Evolutionary conservation across 2,797 vertebrate genomes (phyloP), one percentile per base, ranked within the genome.

Genomic region (Siniperca undulata): DNA sequence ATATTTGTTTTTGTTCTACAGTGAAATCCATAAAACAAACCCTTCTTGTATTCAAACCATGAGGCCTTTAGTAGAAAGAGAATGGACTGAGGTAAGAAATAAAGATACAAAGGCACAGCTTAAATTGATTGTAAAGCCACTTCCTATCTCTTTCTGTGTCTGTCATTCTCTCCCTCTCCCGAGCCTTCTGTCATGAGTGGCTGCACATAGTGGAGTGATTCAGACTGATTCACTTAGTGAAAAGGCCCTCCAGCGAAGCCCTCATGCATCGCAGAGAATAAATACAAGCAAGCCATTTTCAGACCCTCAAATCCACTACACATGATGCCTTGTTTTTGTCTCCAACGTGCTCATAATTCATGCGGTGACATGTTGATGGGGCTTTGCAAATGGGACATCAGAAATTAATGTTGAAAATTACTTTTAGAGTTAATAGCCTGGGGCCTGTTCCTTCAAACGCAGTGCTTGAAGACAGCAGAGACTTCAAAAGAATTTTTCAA

Each of bases 211-310:
- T 84, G 81, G 89, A 92, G 89, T 91, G 92, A 94, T 93, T 90
- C 92, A 87, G 82, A 50, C 89, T 92, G 91, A 94, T 94, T 93
- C 91, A 93, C 85, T 94, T 86, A 90, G 92, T 73, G 77, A 81
- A 90, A 91, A 89, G 86, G 85, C 87, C 94, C 93, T 93, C 83
- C 74, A 86, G 91, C 83, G 1, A 89, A 85, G 86, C 88, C 82
- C 87, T 88, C 84, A 82, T 79, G 77, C 86, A 61, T 91, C 61
- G 19, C 83, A 52, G 56, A 78, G 89, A 88, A 69, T 85, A 90
- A 93, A 91, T 85, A 90, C 34, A 67, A 91, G 84, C 72, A 87
- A 82, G 76, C 67, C 80, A 80, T 87, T 89, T 92, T 81, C 81
- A 82, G 50, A 74, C 78, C 79, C 83, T 90, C 84, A 65, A 56